These are phyloP conservation scores for Chrysina gloriosa DNA, from an alignment of 2,888 invertebrate species.

Conservation along the genomic window DNA sequence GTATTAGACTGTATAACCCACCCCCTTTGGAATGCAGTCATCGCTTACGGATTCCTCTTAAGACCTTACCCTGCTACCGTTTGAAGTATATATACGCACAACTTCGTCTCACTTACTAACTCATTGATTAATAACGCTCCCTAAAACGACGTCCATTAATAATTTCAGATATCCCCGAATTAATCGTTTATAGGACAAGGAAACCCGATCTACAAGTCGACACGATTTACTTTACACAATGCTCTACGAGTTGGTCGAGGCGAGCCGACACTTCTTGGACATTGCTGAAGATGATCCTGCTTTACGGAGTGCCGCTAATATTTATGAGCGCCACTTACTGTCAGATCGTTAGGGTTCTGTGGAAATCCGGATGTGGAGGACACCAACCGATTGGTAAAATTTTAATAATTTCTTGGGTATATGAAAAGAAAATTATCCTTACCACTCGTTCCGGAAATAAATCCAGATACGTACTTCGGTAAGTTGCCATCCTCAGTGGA, in stretches of 20 bases:
- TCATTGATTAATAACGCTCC: too few relatives aligned
- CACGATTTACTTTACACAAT: constrained; percentile 71
- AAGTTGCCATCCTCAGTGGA: too few relatives aligned
- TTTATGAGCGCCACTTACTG: constrained; percentile 88
- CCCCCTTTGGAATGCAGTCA: too few relatives aligned
- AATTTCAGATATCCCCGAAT: constrained; percentile 80
- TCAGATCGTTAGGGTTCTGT: constrained; percentile 85
- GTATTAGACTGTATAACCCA: too few relatives aligned
- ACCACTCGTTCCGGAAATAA: too few relatives aligned
- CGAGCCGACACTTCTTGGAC: constrained; percentile 78
- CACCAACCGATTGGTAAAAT: constrained; percentile 70
- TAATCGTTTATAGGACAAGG: constrained; percentile 76
- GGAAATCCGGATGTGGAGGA: constrained; percentile 83
- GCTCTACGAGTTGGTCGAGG: constrained; percentile 77
- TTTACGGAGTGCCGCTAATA: constrained; percentile 83
- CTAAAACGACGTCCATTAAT: too few relatives aligned
- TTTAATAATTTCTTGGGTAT: neutral
- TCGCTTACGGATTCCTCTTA: too few relatives aligned
- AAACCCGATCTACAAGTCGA: constrained; percentile 62
- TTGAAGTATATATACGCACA: too few relatives aligned
- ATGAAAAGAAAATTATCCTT: too few relatives aligned
- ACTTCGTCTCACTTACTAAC: too few relatives aligned
- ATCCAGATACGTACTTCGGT: too few relatives aligned
- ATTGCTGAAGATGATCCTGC: constrained; percentile 75
- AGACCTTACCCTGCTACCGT: too few relatives aligned